Base-by-base conservation (phyloP, 2,888 invertebrate genomes). In the Lepidocyrtoides sp. region DNA sequence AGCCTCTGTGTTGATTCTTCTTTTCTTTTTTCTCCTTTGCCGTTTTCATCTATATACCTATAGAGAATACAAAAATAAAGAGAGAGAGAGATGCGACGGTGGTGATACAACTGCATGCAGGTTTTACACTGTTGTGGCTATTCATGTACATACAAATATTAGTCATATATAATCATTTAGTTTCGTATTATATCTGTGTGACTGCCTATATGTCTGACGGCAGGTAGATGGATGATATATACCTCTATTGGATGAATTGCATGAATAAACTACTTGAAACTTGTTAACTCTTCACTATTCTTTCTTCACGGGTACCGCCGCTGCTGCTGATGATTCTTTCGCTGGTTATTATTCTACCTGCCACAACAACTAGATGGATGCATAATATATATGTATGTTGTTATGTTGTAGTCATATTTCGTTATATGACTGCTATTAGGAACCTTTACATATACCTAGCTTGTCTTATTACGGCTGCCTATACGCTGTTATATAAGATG, bases 251-350 rank as follows among this genome's bases (percentile, higher is more conserved):
- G 29, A 29, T 79, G 87, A 87, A 77, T 87, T 51, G 77, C 77
- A 79, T 87, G 63, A 86, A 86, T 75, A 87, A 87, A 87, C 87
- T 79, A 87, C 82, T 89, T 82, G 82, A 89, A 83, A 89, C 89
- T 82, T 89, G 89, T 89, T 82, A 89, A 82, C 89, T 82, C 89
- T 89, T 82, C 72, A 87, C 87, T 79, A 79, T 87, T 87, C 79
- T 51, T 79, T 41, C 57, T 77, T 77, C 48, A 72, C 29, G 44
- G 77, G 77, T 79, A 63, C 63, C 63, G 41, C 41, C 29, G 41
- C 23, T 48, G 75, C 66, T 44, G 7, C 26, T 48, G 29, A 1
- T 72, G 72, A 12, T 41, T 72, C 32, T 32, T 66, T 8, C 20
- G 12, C 2, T 63, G 63, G 32, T 85, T 85, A 66, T 88, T 79